Evolutionary conservation across 2,797 vertebrate genomes (phyloP).

Genomic region (Enteromius mattozi): DNA sequence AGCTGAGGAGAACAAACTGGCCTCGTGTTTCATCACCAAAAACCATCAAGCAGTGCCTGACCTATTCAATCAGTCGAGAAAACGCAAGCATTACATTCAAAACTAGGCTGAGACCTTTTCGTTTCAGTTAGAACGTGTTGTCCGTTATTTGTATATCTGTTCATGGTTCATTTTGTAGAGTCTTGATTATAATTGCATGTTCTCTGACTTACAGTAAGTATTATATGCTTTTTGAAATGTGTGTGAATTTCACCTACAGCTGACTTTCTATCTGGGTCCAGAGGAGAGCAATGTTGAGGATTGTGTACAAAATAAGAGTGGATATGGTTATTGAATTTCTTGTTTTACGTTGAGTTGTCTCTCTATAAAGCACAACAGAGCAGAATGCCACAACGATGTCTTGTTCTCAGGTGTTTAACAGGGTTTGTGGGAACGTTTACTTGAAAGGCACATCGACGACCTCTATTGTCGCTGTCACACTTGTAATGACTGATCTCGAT

Average conservation of each 20-base stretch:
- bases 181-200: conserved; percentile 50
- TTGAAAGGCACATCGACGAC: conserved; percentile 14
- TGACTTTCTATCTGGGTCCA: not conserved
- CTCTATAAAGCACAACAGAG: conserved; percentile 43
- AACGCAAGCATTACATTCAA: not conserved
- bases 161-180: conserved; percentile 46
- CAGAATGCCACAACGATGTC: conserved; percentile 28
- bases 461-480: conserved; percentile 8
- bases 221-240: conserved; percentile 24
- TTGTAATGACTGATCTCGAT: conserved; percentile 62
- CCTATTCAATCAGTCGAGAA: conserved; percentile 12
- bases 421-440: conserved; percentile 19
- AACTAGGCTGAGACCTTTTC: conserved; percentile 1
- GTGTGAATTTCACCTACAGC: conserved; percentile 14
- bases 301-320: not conserved
- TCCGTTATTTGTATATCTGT: conserved; percentile 1
- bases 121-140: not conserved
- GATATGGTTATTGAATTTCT: not conserved
- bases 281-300: not conserved
- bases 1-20: not conserved
- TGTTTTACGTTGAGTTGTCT: conserved; percentile 19
- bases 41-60: conserved; percentile 51
- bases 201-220: conserved; percentile 28
- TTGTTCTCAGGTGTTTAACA: conserved; percentile 43
- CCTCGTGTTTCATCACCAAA: conserved; percentile 36